A percentile compares a stretch with the other conserved stretches of the same genome.
phyloP scores from a whole-genome alignment of 2,888 invertebrate species.

The Globia sparganii region DNA sequence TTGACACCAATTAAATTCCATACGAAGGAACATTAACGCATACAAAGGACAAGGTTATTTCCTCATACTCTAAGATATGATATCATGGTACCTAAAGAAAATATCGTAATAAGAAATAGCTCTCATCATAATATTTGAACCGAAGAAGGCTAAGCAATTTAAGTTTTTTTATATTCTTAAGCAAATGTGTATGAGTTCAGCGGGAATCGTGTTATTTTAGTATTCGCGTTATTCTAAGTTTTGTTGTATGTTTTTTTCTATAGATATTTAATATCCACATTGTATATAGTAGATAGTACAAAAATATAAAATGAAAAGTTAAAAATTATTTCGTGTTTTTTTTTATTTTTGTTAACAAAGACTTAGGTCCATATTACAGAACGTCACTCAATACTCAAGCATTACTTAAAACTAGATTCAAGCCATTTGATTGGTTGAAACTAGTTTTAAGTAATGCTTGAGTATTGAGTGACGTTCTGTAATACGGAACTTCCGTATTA shows the following conservation, averaged over 20 bases:
- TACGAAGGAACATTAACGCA: background rate
- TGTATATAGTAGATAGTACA: constrained; percentile 90
- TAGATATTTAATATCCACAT: constrained; percentile 87
- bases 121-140: constrained; percentile 54
- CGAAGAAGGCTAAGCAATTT: constrained; percentile 42
- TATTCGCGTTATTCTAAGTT: constrained; percentile 80
- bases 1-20: background rate
- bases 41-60: background rate
- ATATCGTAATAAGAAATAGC: constrained; percentile 12
- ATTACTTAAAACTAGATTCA: too few relatives aligned
- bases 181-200: constrained; percentile 65
- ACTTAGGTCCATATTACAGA: too few relatives aligned
- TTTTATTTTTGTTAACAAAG: constrained; percentile 61
- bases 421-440: too few relatives aligned
- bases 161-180: constrained; percentile 62
- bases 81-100: too few relatives aligned
- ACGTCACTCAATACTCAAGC: too few relatives aligned
- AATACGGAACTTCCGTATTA: too few relatives aligned
- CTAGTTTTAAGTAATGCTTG: too few relatives aligned
- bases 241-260: constrained; percentile 85
- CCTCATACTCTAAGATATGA: background rate
- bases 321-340: constrained; percentile 70
- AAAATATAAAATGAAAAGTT: constrained; percentile 88
- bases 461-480: too few relatives aligned
- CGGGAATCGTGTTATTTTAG: constrained; percentile 73